phyloP scores from a whole-genome alignment of 2,888 invertebrate genomes.

The Philaethria dido region DNA sequence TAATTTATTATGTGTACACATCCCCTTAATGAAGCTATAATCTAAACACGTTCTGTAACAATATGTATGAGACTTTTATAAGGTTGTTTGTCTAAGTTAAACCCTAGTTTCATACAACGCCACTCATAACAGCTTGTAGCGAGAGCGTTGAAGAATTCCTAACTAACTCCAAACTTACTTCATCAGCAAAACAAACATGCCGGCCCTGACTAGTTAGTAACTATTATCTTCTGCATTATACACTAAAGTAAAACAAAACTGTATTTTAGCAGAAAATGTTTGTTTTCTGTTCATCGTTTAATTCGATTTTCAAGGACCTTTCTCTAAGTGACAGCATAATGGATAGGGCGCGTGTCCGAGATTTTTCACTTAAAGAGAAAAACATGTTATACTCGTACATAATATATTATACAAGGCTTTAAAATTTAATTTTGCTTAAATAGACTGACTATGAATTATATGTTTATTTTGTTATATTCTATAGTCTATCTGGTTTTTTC shows the following conservation, averaged over 20 bases:
- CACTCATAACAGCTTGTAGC: conserved; percentile 54
- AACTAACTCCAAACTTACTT: conserved; percentile 65
- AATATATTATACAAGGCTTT: neutral
- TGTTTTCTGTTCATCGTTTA: conserved; percentile 34
- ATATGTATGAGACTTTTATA: conserved; percentile 17
- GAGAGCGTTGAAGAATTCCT: conserved; percentile 62
- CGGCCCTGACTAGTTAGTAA: conserved; percentile 66
- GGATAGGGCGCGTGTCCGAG: conserved; percentile 26
- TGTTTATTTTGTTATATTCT: too few relatives aligned
- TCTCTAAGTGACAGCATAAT: conserved; percentile 38
- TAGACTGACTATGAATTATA: too few relatives aligned
- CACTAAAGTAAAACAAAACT: conserved; percentile 61
- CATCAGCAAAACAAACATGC: conserved; percentile 72
- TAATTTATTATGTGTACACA: neutral
- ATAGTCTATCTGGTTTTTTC: too few relatives aligned
- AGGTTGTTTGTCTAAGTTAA: conserved; percentile 42
- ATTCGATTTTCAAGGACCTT: conserved; percentile 31
- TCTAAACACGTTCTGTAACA: conserved; percentile 12
- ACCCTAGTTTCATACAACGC: conserved; percentile 46
- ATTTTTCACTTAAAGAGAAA: conserved; percentile 21
- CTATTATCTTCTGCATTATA: conserved; percentile 74
- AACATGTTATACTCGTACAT: neutral
- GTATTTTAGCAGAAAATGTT: conserved; percentile 54
- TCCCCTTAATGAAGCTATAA: conserved; percentile 19
- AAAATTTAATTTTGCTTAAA: neutral